Percentiles rank a stretch among this genome's conserved stretches.
These are phyloP conservation scores for Steinernema carpocapsae DNA, from an alignment of 2,888 invertebrate species.

Conservation along the genomic window DNA sequence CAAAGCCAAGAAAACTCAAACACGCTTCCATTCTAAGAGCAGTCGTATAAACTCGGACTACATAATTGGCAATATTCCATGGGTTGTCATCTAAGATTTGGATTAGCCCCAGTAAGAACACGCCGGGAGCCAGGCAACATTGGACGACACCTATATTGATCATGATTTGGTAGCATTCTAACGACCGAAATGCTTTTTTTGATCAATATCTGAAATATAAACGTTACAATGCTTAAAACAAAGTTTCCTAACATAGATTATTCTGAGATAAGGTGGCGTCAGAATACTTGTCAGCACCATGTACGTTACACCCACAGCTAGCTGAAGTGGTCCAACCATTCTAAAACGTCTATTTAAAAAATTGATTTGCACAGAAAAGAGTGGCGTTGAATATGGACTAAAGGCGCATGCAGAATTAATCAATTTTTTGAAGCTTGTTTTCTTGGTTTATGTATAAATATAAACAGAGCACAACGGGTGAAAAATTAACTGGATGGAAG, in stretches of 20 bases:
- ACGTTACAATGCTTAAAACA: not conserved
- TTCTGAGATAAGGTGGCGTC: not conserved
- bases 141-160: conserved; percentile 1
- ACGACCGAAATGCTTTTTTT: not conserved
- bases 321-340: no score
- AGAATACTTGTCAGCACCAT: not conserved
- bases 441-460: no score
- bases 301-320: no score
- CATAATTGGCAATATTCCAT: not conserved
- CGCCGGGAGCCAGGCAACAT: not conserved
- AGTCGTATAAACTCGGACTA: not conserved
- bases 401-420: no score
- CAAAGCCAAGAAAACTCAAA: conserved; percentile 1
- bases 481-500: no score
- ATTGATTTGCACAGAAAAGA: no score
- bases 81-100: not conserved
- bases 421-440: no score
- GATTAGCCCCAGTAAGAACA: not conserved
- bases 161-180: conserved; percentile 24
- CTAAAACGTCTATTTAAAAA: no score
- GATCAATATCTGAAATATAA: not conserved
- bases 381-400: no score
- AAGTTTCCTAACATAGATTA: not conserved
- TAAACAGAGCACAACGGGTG: no score
- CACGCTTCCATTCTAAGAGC: not conserved